phyloP scores from a whole-genome alignment of 2,797 vertebrate species.

The Ambastaia sidthimunki region DNA sequence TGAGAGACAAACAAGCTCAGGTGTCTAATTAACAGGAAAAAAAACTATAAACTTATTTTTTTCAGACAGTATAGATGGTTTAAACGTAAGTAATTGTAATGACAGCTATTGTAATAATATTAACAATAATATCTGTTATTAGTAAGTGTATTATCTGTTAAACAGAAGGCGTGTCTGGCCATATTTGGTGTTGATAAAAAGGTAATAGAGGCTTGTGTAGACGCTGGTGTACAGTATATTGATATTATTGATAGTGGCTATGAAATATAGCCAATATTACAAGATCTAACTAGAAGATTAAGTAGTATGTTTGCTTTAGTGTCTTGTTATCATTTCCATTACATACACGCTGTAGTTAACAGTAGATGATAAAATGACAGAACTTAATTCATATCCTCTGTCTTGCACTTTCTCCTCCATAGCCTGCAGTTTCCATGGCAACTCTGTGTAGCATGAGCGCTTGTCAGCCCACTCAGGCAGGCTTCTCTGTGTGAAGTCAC shows the following conservation, averaged over 20 bases:
- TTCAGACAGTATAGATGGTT: background rate
- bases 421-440: slow-evolving; percentile 81
- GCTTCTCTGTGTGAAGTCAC: slow-evolving; percentile 64
- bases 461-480: slow-evolving; percentile 78
- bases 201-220: background rate
- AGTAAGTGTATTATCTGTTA: background rate
- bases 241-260: slow-evolving; percentile 10
- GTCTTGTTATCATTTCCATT: slow-evolving; percentile 51
- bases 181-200: background rate
- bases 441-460: slow-evolving; percentile 77
- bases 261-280: slow-evolving; percentile 17
- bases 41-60: background rate
- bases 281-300: slow-evolving; percentile 19
- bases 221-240: background rate
- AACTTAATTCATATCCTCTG: slow-evolving; percentile 66
- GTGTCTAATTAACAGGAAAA: background rate
- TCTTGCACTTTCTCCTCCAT: slow-evolving; percentile 66
- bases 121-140: background rate
- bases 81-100: background rate
- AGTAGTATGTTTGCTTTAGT: slow-evolving; percentile 36
- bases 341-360: slow-evolving; percentile 38
- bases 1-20: too few species aligned
- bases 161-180: background rate
- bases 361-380: slow-evolving; percentile 62
- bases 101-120: background rate